Evolutionary conservation across 2,113 vertebrate species (phyloP), one percentile per base, ranked within the genome.

Genomic region (Podarcis muralis): DNA sequence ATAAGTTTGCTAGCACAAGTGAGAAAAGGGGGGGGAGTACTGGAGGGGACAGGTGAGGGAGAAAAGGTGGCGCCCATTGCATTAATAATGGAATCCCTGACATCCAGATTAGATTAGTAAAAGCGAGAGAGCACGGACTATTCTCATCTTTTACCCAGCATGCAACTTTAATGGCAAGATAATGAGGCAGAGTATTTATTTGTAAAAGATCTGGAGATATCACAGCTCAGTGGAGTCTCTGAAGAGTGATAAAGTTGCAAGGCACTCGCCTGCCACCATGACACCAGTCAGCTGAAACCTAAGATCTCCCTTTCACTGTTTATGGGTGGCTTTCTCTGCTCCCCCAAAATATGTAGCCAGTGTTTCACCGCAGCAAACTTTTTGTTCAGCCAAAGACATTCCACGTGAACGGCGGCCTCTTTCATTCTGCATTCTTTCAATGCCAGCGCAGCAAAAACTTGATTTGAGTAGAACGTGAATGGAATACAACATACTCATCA

Each of bases 131-230:
- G 59, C 89, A 23, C 91, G 87, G 32, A 92, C 94, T 93, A 15
- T 62, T 18, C 59, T 20, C 18, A 81, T 94, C 92, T 95, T 82
- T 88, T 62, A 0, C 90, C 88, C 92, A 84, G 92, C 93, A 93
- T 94, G 91, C 92, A 93, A 93, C 93, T 92, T 93, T 93, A 95
- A 93, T 93, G 94, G 90, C 1, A 59, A 83, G 93, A 89, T 95
- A 94, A 95, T 89, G 94, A 96, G 91, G 93, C 88, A 69, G 75
- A 92, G 92, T 94, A 95, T 95, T 95, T 93, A 92, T 94, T 95
- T 95, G 94, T 94, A 92, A 94, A 88, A 96, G 95, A 95, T 95
- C 94, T 93, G 90, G 77, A 90, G 95, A 94, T 94, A 95, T 89
- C 91, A 0, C 83, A 86, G 94, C 92, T 83, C 89, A 0, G 90